Conservation (phyloP, 2,797 vertebrate genomes). For the Sebastes dallii region DNA sequence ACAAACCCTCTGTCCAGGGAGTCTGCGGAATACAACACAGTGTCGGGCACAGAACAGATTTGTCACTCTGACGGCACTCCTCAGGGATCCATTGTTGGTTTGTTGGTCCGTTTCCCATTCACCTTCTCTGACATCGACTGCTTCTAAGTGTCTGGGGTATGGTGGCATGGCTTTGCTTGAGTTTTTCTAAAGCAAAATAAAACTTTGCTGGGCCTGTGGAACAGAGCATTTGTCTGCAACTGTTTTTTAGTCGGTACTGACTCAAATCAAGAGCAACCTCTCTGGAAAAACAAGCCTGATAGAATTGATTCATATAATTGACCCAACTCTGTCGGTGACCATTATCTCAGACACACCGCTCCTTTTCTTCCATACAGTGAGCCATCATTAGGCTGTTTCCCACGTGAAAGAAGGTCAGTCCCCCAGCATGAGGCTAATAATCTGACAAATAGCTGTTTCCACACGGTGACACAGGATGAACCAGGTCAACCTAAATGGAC, state of each 20-base stretch:
- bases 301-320: constrained; percentile 9
- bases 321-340: constrained; percentile 3
- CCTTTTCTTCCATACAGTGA: neutral
- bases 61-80: constrained; percentile 50
- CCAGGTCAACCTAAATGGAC: neutral
- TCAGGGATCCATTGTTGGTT: constrained; percentile 55
- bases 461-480: neutral
- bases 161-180: constrained; percentile 18
- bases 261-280: neutral
- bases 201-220: constrained; percentile 5
- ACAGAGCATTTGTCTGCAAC: neutral
- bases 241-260: neutral
- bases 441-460: neutral
- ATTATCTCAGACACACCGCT: constrained; percentile 12
- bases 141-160: constrained; percentile 36
- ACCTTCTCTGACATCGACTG: constrained; percentile 45
- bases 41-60: constrained; percentile 64
- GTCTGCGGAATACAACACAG: constrained; percentile 62
- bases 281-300: constrained; percentile 20
- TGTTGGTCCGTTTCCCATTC: constrained; percentile 27
- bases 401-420: constrained; percentile 13
- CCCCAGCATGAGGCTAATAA: neutral
- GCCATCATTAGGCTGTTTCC: constrained; percentile 30
- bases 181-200: constrained; percentile 37
- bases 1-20: constrained; percentile 60